These are phyloP conservation scores for Sminthurinus signatus DNA, from an alignment of 1,140 invertebrate genomes.

Conservation along the genomic window DNA sequence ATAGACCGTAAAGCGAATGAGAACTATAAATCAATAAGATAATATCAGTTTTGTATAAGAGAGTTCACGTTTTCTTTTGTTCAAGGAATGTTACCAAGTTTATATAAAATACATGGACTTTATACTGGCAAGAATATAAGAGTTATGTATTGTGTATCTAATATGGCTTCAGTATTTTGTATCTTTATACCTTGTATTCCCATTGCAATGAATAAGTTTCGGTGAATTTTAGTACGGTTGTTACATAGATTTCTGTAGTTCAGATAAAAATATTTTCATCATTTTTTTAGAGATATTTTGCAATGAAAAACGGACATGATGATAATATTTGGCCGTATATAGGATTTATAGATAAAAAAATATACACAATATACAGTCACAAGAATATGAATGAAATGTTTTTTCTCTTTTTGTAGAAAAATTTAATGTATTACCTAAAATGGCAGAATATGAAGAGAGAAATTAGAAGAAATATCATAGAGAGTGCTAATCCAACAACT, in stretches of 20 bases:
- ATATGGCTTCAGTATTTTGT: too few relatives aligned
- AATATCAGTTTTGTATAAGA: too few relatives aligned
- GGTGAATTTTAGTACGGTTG: slow-evolving; percentile 52
- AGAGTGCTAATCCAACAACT: slow-evolving; percentile 50
- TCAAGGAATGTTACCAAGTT: too few relatives aligned
- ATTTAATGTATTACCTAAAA: slow-evolving; percentile 52
- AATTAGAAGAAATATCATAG: slow-evolving; percentile 48
- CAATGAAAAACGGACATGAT: neutral
- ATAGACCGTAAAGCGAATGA: slow-evolving; percentile 51
- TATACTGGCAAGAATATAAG: too few relatives aligned
- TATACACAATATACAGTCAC: too few relatives aligned
- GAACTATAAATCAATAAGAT: too few relatives aligned
- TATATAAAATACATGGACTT: too few relatives aligned
- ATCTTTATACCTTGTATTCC: too few relatives aligned
- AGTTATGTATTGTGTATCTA: too few relatives aligned
- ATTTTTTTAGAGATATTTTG: neutral
- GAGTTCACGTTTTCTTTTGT: too few relatives aligned
- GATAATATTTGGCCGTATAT: neutral
- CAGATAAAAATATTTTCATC: neutral
- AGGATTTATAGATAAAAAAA: neutral
- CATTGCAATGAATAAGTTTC: slow-evolving; percentile 53
- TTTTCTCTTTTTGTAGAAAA: too few relatives aligned
- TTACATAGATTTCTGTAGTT: slow-evolving; percentile 49
- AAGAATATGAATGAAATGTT: neutral
- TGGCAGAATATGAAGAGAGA: slow-evolving; percentile 50